Conservation (phyloP, 2,113 vertebrate genomes). For the Urocolius indicus region DNA sequence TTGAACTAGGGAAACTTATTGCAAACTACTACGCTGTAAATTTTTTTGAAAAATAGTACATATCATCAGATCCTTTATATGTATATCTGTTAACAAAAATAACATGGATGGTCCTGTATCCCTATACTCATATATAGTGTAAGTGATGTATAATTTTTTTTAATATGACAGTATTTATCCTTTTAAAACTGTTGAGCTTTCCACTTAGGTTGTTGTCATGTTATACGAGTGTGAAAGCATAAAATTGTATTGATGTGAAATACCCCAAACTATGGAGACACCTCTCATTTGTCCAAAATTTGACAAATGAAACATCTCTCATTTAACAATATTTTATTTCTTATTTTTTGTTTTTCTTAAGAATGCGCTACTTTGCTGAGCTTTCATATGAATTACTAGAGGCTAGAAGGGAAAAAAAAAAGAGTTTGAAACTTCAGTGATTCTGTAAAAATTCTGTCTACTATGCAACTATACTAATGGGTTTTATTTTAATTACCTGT, state of each 20-base stretch:
- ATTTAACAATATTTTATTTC: background rate
- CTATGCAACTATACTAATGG: background rate
- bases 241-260: background rate
- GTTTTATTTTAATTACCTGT: constrained; percentile 24
- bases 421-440: background rate
- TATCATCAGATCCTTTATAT: background rate
- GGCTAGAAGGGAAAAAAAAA: background rate
- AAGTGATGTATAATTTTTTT: background rate
- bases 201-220: background rate
- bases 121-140: background rate
- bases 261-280: background rate
- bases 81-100: background rate
- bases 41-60: background rate
- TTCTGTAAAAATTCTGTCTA: background rate
- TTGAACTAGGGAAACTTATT: background rate
- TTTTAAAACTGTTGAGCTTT: background rate
- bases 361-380: background rate
- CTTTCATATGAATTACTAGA: background rate
- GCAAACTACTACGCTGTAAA: background rate
- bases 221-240: background rate
- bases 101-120: background rate
- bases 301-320: background rate
- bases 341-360: background rate
- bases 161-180: background rate
- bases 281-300: background rate